Conservation (phyloP, 2,888 invertebrate genomes). For the Prenolepis imparis region DNA sequence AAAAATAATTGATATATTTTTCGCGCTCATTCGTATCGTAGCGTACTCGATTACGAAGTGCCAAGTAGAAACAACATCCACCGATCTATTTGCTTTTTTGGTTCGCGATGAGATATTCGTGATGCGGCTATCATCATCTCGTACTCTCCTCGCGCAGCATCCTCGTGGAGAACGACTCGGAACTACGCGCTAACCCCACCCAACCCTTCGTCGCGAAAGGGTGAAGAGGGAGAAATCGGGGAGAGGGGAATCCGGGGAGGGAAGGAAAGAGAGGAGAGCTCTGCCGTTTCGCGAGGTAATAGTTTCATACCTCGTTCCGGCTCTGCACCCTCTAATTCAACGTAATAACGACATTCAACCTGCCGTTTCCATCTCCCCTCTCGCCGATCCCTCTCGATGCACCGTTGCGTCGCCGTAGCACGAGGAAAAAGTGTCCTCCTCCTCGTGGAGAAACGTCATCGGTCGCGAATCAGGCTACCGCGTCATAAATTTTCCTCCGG, state of each 20-base stretch:
- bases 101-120: slow-evolving; percentile 60
- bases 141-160: slow-evolving; percentile 57
- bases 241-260: slow-evolving; percentile 57
- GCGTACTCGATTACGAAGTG: slow-evolving; percentile 1
- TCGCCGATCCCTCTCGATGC: slow-evolving; percentile 64
- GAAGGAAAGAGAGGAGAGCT: slow-evolving; percentile 64
- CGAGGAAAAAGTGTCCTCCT: slow-evolving; percentile 71
- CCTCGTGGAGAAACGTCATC: slow-evolving; percentile 34
- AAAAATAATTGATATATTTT: neutral
- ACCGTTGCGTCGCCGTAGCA: slow-evolving; percentile 72
- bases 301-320: slow-evolving; percentile 86
- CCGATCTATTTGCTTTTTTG: slow-evolving; percentile 62
- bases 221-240: slow-evolving; percentile 39
- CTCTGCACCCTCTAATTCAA: slow-evolving; percentile 86
- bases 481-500: slow-evolving; percentile 23
- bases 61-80: slow-evolving; percentile 52
- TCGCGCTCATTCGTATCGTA: neutral
- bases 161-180: slow-evolving; percentile 67
- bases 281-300: slow-evolving; percentile 85
- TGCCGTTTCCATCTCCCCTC: slow-evolving; percentile 79
- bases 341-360: slow-evolving; percentile 86
- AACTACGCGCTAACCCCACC: slow-evolving; percentile 70
- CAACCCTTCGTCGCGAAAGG: slow-evolving; percentile 58
- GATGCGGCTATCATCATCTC: slow-evolving; percentile 66
- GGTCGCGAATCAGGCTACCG: slow-evolving; percentile 6